These are phyloP conservation scores for Ameiurus melas DNA, from an alignment of 2,113 vertebrate genomes.

Conservation along the genomic window DNA sequence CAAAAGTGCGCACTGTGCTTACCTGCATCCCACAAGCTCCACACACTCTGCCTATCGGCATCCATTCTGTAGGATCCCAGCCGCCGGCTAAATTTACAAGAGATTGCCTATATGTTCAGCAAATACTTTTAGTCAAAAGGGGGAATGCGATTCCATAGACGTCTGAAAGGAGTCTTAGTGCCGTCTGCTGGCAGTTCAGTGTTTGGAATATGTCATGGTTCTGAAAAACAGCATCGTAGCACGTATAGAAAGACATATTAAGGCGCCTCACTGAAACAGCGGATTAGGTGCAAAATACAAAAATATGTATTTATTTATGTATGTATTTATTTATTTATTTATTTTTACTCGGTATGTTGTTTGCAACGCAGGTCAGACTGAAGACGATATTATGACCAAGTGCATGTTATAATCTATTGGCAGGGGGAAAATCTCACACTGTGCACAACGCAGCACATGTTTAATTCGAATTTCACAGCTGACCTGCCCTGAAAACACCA, in stretches of 20 bases:
- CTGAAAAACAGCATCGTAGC: constrained; percentile 36
- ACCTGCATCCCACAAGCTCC: background rate
- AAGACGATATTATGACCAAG: constrained; percentile 7
- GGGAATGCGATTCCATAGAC: background rate
- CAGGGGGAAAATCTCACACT: constrained; percentile 76
- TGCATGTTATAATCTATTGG: constrained; percentile 23
- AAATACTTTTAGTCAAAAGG: constrained; percentile 7
- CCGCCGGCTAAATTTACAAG: background rate
- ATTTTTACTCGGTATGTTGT: background rate
- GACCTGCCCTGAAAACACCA: constrained; percentile 98
- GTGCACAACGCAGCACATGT: constrained; percentile 84
- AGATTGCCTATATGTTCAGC: constrained; percentile 20
- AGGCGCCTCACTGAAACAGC: background rate
- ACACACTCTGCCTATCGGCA: background rate
- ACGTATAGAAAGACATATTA: background rate
- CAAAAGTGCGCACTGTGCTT: background rate
- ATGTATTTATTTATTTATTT: no score
- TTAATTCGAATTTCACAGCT: constrained; percentile 99
- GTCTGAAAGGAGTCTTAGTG: constrained; percentile 72
- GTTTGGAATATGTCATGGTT: constrained; percentile 16
- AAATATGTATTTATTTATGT: background rate
- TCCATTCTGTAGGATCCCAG: background rate
- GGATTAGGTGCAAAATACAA: background rate
- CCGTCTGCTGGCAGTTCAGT: constrained; percentile 83
- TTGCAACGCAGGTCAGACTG: background rate